Percentiles rank a stretch among this genome's conserved stretches.
phyloP scores from a whole-genome alignment of 2,113 vertebrate species.

The Drymodes brunneopygia region DNA sequence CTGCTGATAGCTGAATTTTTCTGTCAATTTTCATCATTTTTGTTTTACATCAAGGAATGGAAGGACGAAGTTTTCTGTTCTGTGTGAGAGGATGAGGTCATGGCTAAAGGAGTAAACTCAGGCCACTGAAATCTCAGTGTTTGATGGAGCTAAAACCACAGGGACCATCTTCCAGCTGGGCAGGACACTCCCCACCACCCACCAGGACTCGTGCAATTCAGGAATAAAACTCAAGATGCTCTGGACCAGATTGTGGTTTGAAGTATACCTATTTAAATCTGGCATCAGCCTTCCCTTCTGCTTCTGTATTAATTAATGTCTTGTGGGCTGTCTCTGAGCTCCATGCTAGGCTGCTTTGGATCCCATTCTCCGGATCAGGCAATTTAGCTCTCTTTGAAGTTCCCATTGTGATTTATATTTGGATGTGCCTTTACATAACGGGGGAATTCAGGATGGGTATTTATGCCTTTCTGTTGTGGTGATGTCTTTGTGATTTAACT shows the following conservation, averaged over 20 bases:
- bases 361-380: conserved; percentile 30
- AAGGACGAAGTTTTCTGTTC: neutral
- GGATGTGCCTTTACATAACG: conserved; percentile 24
- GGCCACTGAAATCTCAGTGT: neutral
- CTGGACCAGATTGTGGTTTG: neutral
- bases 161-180: neutral
- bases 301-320: conserved; percentile 40
- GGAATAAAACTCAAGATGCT: neutral
- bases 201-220: neutral
- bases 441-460: neutral
- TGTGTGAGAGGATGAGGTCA: neutral
- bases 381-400: conserved; percentile 50
- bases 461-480: neutral
- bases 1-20: neutral
- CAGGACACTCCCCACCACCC: neutral
- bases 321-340: conserved; percentile 17
- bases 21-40: conserved; percentile 13
- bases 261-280: conserved; percentile 41
- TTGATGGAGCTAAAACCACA: neutral
- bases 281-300: conserved; percentile 27
- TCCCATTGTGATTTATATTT: conserved; percentile 54
- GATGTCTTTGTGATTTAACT: neutral
- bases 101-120: neutral
- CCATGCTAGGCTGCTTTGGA: conserved; percentile 39
- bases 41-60: neutral